Base-by-base conservation (phyloP, 2,888 invertebrate species). In the Cerceris ruficornis region DNA sequence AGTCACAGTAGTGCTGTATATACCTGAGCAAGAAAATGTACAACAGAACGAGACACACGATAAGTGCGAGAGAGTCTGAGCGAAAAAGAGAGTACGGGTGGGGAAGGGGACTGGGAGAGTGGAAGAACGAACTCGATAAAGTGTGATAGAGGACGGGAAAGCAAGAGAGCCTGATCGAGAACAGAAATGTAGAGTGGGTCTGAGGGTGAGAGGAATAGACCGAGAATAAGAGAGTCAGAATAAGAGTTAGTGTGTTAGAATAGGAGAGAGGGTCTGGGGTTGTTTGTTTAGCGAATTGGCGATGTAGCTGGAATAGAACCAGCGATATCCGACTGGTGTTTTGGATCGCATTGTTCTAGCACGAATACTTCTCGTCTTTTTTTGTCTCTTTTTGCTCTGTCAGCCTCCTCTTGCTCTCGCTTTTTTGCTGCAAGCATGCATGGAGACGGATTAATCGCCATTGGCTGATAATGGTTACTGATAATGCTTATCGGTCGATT, bases 211-310 rank as follows among this genome's bases (percentile, higher is more conserved):
- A 43, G n/a, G 50, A 50, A n/a, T 11, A n/a, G 28, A 4, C 28
- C 28, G 50, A 50, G 50, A 50, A 7, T 13, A n/a, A 50, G 50
- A 50, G 50, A 28, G 46, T 14, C 28, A 14, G 39, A 39, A 13
- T 8, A n/a, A 13, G 13, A 9, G 42, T 13, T 13, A 50, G 13
- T n/a, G 13, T n/a, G 13, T n/a, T 50, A 55, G 55, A 42, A 13
- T 17, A 5, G 46, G 49, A 17, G 17, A 65, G 55, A 66, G 70
- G 64, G 60, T 59, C 49, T 67, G 58, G 64, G 52, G 58, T 42
- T 66, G 66, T 67, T 72, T 73, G 67, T 73, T 73, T 73, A 73
- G 73, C 73, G 73, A 73, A 73, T 73, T 61, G 68, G 61, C 67
- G 57, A 50, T 57, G 61, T 73, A 73, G 67, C 67, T 73, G 73